Evolutionary conservation across 2,888 invertebrate species (phyloP).

Genomic region (Xanthorhoe designata): DNA sequence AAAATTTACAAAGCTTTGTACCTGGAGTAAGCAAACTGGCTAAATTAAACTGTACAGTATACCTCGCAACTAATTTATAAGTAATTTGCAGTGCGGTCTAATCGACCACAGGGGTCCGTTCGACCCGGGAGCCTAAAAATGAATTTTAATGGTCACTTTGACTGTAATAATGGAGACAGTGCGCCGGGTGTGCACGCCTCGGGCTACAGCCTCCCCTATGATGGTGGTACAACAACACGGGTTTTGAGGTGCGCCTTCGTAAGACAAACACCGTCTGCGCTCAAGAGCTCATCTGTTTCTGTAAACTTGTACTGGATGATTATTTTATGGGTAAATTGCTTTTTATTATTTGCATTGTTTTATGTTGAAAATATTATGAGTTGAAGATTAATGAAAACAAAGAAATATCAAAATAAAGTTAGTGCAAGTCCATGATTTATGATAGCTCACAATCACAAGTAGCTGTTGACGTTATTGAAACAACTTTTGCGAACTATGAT

Average conservation of each 20-base stretch:
- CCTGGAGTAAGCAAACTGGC: slow-evolving; percentile 13
- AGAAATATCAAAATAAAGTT: too few species aligned
- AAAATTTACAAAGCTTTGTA: slow-evolving; percentile 7
- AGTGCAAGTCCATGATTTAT: too few species aligned
- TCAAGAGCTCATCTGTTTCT: slow-evolving; percentile 39
- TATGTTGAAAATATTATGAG: not conserved
- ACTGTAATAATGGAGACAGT: slow-evolving; percentile 70
- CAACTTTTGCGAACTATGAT: slow-evolving; percentile 5
- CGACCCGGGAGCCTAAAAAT: slow-evolving; percentile 65
- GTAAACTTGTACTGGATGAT: slow-evolving; percentile 35
- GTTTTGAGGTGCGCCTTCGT: slow-evolving; percentile 44
- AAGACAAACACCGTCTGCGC: slow-evolving; percentile 39
- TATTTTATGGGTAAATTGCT: slow-evolving; percentile 41
- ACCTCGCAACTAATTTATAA: slow-evolving; percentile 37
- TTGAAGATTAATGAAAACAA: too few species aligned
- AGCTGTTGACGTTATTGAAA: not conserved
- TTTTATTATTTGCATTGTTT: slow-evolving; percentile 27
- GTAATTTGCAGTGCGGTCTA: slow-evolving; percentile 31
- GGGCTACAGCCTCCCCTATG: slow-evolving; percentile 51
- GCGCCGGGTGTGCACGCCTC: slow-evolving; percentile 46
- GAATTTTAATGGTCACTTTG: slow-evolving; percentile 80
- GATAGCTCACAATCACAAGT: too few species aligned
- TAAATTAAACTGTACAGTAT: slow-evolving; percentile 10
- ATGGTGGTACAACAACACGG: slow-evolving; percentile 22
- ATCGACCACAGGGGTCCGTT: slow-evolving; percentile 40